A percentile compares a stretch with the other conserved stretches of the same genome.
Evolutionary conservation across 23 tunicate genomes (phyloP).

Genomic region (Oikopleura dioica): DNA sequence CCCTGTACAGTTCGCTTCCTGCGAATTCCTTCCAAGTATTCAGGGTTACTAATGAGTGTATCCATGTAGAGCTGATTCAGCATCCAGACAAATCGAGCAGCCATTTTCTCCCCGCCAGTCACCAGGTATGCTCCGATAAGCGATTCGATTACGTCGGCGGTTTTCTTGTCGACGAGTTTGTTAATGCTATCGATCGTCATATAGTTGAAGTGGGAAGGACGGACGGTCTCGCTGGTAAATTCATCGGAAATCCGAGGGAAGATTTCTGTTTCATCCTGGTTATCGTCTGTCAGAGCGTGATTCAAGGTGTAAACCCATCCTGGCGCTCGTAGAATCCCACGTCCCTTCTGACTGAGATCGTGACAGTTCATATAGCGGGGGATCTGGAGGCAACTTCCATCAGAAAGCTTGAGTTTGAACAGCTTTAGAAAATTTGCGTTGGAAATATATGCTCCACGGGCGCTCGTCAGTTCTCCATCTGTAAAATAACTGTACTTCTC

Average conservation of each 20-base stretch:
- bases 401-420: not conserved
- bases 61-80: not conserved
- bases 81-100: not conserved
- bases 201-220: no score
- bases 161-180: not conserved
- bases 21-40: no score
- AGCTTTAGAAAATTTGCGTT: not conserved
- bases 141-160: not conserved
- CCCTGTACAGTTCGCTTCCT: no score
- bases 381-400: not conserved
- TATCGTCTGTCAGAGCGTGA: no score
- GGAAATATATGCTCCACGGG: not conserved
- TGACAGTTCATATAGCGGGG: not conserved
- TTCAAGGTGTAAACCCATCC: no score
- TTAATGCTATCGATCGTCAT: not conserved
- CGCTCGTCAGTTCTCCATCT: not conserved
- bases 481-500: not conserved
- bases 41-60: no score
- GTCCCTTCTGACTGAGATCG: no score
- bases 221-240: no score
- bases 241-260: no score
- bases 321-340: no score
- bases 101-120: constrained; percentile 12
- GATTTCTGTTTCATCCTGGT: no score
- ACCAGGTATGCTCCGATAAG: constrained; percentile 1